A percentile compares a stretch with the other conserved stretches of the same genome.
phyloP scores from a whole-genome alignment of 2,113 vertebrate genomes.

The Carettochelys insculpta region DNA sequence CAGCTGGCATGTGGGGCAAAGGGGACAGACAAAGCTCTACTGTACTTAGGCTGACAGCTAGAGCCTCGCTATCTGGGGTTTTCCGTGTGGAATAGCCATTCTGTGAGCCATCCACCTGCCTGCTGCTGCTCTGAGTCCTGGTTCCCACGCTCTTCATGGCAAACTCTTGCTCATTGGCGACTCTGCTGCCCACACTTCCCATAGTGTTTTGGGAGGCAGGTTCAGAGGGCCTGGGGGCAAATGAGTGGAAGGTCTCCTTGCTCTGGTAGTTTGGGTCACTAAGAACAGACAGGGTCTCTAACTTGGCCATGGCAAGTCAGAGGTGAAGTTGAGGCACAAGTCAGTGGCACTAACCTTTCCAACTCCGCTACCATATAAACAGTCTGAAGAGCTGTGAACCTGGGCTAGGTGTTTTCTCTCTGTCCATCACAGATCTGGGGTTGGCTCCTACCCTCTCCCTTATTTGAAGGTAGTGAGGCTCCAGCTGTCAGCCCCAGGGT shows the following conservation, averaged over 20 bases:
- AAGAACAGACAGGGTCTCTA: slow-evolving; percentile 76
- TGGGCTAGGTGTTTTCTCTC: too few species aligned
- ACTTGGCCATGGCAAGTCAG: slow-evolving; percentile 78
- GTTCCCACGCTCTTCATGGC: slow-evolving; percentile 98
- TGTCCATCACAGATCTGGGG: too few species aligned
- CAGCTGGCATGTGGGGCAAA: too few species aligned
- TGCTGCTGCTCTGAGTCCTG: slow-evolving; percentile 79
- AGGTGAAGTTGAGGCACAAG: slow-evolving; percentile 65
- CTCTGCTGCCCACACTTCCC: slow-evolving; percentile 96
- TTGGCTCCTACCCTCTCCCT: too few species aligned
- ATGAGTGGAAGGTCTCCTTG: slow-evolving; percentile 75
- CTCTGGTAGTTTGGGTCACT: slow-evolving; percentile 78
- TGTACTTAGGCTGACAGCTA: too few species aligned
- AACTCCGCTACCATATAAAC: too few species aligned
- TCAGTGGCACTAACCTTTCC: slow-evolving; percentile 73
- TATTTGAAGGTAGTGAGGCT: too few species aligned
- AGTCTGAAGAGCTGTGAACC: too few species aligned
- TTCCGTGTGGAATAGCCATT: slow-evolving; percentile 78
- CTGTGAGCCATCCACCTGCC: slow-evolving; percentile 84
- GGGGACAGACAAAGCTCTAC: too few species aligned
- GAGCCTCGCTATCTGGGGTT: too few species aligned
- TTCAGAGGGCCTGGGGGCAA: slow-evolving; percentile 70
- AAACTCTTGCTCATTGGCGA: slow-evolving; percentile 94
- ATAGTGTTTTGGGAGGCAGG: slow-evolving; percentile 78
- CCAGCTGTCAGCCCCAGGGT: too few species aligned